Conservation (phyloP, 2,888 invertebrate genomes). For the Abrostola triplasia region DNA sequence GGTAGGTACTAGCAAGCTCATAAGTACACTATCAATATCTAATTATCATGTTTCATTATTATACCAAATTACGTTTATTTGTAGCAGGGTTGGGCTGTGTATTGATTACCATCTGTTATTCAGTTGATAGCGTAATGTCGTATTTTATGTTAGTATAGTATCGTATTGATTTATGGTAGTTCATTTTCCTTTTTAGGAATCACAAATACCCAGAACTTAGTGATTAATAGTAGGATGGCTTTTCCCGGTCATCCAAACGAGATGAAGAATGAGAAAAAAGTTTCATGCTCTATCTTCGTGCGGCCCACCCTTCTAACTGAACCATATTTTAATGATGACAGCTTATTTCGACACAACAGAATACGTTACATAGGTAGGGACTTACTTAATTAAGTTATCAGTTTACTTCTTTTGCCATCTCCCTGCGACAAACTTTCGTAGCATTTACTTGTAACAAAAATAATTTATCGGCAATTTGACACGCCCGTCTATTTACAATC, state of each 20-base stretch:
- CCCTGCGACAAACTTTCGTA: slow-evolving; percentile 41
- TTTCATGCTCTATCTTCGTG: too few relatives aligned
- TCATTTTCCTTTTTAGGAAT: too few relatives aligned
- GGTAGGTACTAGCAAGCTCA: slow-evolving; percentile 73
- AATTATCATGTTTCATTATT: slow-evolving; percentile 58
- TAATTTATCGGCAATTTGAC: slow-evolving; percentile 73
- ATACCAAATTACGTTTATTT: slow-evolving; percentile 58
- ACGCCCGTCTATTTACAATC: slow-evolving; percentile 68
- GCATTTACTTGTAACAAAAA: slow-evolving; percentile 75
- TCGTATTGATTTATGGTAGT: not conserved
- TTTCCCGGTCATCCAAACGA: too few relatives aligned
- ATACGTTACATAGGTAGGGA: too few relatives aligned
- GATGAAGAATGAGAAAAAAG: too few relatives aligned
- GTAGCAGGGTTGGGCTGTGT: slow-evolving; percentile 25
- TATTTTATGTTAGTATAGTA: too few relatives aligned
- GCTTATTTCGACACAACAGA: too few relatives aligned
- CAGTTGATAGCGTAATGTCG: not conserved
- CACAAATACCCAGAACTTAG: too few relatives aligned
- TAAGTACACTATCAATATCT: slow-evolving; percentile 68
- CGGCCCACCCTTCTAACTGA: too few relatives aligned
- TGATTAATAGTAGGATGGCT: too few relatives aligned
- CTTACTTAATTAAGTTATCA: not conserved
- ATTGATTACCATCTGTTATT: not conserved
- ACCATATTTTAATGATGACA: too few relatives aligned
- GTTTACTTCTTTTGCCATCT: slow-evolving; percentile 18